These are phyloP conservation scores for Sternarchorhynchus goeldii DNA, from an alignment of 2,797 vertebrate species.

Conservation along the genomic window DNA sequence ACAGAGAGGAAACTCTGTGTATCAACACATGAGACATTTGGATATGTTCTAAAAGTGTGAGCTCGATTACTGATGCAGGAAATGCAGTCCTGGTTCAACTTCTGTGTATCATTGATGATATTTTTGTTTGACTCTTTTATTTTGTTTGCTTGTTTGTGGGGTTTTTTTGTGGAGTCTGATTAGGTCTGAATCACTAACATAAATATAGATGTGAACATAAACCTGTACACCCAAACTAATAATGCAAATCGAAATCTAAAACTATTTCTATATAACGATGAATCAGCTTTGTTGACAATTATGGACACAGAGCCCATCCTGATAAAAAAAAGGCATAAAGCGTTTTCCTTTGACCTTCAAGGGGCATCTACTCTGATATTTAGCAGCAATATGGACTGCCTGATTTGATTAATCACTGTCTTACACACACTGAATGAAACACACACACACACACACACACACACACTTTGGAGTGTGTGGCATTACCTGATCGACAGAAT, in stretches of 20 bases:
- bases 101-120: too few species aligned
- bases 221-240: constrained; percentile 14
- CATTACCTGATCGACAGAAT: constrained; percentile 53
- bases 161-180: background rate
- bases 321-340: constrained; percentile 36
- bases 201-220: constrained; percentile 32
- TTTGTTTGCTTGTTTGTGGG: constrained; percentile 22
- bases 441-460: constrained; percentile 28
- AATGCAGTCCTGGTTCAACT: background rate
- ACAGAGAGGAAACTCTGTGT: background rate
- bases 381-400: constrained; percentile 62
- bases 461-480: constrained; percentile 55
- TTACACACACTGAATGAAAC: constrained; percentile 39
- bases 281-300: constrained; percentile 7
- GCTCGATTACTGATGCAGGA: constrained; percentile 7
- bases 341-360: constrained; percentile 45
- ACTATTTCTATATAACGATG: constrained; percentile 6
- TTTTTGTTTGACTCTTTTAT: constrained; percentile 24
- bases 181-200: constrained; percentile 24
- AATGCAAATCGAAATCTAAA: constrained; percentile 30
- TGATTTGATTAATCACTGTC: constrained; percentile 4
- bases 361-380: constrained; percentile 56
- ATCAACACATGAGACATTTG: background rate
- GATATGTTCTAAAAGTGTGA: constrained; percentile 15
- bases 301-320: constrained; percentile 10